These are phyloP conservation scores for Scrobipalpa costella DNA, from an alignment of 2,888 invertebrate species.

Conservation along the genomic window DNA sequence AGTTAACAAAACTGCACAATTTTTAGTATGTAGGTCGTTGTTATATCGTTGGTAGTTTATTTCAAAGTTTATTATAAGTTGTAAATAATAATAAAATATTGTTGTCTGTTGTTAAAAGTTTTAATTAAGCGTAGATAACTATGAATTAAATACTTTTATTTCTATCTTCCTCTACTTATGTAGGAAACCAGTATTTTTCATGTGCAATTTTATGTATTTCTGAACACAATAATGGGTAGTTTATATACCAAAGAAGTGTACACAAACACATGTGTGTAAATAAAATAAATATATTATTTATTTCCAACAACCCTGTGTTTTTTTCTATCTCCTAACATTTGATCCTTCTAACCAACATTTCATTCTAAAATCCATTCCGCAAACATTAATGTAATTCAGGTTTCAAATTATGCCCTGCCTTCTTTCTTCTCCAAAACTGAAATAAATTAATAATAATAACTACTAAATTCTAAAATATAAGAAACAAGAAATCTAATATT, in stretches of 20 bases:
- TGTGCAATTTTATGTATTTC: conserved; percentile 65
- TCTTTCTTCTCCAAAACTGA: too few species aligned
- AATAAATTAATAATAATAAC: too few species aligned
- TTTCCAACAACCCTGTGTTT: conserved; percentile 36
- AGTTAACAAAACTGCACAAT: conserved; percentile 22
- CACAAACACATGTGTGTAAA: conserved; percentile 66
- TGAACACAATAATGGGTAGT: conserved; percentile 60
- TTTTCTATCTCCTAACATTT: neutral
- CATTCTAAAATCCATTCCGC: too few species aligned
- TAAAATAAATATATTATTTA: conserved; percentile 53
- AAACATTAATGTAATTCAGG: too few species aligned
- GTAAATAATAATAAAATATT: conserved; percentile 38
- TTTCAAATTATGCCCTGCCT: too few species aligned
- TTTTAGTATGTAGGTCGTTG: conserved; percentile 34
- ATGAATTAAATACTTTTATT: conserved; percentile 47
- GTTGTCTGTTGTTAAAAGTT: conserved; percentile 49
- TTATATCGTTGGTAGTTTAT: conserved; percentile 33
- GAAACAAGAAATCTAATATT: too few species aligned
- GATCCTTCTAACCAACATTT: too few species aligned
- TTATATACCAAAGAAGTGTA: conserved; percentile 76
- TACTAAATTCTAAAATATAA: too few species aligned
- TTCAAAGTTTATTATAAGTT: conserved; percentile 34
- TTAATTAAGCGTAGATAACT: conserved; percentile 26
- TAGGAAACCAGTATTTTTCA: conserved; percentile 66
- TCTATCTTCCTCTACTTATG: conserved; percentile 35